These are phyloP conservation scores for Syritta pipiens DNA, from an alignment of 2,888 invertebrate genomes.

Conservation along the genomic window DNA sequence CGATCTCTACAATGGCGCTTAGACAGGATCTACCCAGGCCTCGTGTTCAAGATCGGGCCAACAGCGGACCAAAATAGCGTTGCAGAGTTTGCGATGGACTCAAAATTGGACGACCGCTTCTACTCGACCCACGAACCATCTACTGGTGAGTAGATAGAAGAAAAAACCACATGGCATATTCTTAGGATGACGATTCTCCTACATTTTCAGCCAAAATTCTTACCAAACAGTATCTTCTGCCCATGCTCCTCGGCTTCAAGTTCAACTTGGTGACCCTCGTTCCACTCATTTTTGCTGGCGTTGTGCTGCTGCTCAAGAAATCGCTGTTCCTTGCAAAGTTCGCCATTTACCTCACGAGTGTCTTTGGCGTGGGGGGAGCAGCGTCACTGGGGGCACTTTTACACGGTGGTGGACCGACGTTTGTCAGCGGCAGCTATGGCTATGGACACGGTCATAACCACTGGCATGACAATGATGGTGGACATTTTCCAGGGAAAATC, in stretches of 20 bases:
- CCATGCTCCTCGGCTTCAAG: conserved; percentile 89
- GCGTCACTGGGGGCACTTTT: conserved; percentile 71
- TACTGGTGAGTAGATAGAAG: conserved; percentile 73
- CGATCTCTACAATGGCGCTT: conserved; percentile 88
- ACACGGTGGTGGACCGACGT: conserved; percentile 17
- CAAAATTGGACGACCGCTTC: conserved; percentile 80
- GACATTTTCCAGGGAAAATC: conserved; percentile 74
- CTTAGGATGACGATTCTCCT: conserved; percentile 17
- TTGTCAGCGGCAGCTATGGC: conserved; percentile 34
- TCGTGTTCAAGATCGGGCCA: conserved; percentile 87
- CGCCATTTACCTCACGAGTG: conserved; percentile 85
- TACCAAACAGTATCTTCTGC: conserved; percentile 86
- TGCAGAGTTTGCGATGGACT: conserved; percentile 87
- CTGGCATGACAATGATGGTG: conserved; percentile 59
- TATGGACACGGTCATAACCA: conserved; percentile 24
- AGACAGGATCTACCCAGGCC: conserved; percentile 86
- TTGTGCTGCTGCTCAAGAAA: conserved; percentile 88
- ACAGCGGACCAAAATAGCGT: conserved; percentile 85
- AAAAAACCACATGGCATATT: conserved; percentile 20
- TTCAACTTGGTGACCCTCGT: conserved; percentile 88
- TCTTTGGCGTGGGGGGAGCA: conserved; percentile 83
- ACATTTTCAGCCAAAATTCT: conserved; percentile 84
- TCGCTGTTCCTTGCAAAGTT: conserved; percentile 87
- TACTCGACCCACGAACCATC: conserved; percentile 75
- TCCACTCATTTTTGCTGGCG: conserved; percentile 85